These are phyloP conservation scores for Ips nitidus DNA, from an alignment of 1,140 invertebrate species.

Conservation along the genomic window DNA sequence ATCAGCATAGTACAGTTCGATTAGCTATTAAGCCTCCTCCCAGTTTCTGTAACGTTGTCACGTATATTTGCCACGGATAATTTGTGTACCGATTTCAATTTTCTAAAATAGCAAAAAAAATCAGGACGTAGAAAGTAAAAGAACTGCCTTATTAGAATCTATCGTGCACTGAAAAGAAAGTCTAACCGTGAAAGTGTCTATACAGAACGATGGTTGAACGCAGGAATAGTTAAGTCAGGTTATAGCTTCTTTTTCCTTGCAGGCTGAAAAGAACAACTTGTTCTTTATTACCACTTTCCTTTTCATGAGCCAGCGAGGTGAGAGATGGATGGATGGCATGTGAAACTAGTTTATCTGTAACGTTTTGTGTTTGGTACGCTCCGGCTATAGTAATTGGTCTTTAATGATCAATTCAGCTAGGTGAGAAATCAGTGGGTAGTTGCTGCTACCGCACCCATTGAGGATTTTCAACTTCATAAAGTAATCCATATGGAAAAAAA, in stretches of 20 bases:
- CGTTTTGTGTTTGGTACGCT: not conserved
- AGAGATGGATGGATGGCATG: conserved; percentile 7
- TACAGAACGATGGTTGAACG: not conserved
- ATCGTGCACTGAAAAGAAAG: too few species aligned
- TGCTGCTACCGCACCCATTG: too few species aligned
- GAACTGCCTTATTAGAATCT: too few species aligned
- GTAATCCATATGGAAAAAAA: too few species aligned
- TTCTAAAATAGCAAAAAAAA: too few species aligned
- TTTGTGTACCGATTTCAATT: too few species aligned
- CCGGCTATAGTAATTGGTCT: not conserved
- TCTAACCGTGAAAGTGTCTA: conserved; percentile 4
- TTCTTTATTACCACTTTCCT: conserved; percentile 19
- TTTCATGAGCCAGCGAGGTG: conserved; percentile 7
- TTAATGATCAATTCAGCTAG: not conserved
- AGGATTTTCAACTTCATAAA: too few species aligned
- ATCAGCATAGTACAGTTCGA: too few species aligned
- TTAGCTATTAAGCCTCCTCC: too few species aligned
- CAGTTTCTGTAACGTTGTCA: too few species aligned
- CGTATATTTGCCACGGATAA: too few species aligned
- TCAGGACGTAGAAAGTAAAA: too few species aligned
- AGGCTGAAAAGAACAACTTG: conserved; percentile 12
- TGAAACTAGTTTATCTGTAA: conserved; percentile 1
- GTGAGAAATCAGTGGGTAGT: not conserved
- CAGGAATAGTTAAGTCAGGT: conserved; percentile 24
- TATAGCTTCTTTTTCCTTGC: conserved; percentile 14